Base-by-base conservation (phyloP, 1,140 invertebrate genomes). In the Oreohelix idahoensis region DNA sequence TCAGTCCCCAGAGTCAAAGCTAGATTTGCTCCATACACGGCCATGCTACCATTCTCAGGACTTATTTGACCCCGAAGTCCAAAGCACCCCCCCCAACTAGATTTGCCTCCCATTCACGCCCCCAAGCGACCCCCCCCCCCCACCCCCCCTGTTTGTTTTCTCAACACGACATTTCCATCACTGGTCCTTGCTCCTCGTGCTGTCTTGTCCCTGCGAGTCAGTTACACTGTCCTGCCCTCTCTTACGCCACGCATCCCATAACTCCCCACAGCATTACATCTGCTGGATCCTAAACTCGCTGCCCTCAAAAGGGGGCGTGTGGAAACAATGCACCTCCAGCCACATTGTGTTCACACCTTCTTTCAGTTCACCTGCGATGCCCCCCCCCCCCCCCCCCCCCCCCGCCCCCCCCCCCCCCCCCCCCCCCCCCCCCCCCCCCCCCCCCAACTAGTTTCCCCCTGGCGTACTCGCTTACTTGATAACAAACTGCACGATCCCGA, bases 121-220 rank as follows among this genome's bases (percentile, higher is more conserved):
- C n/a, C n/a, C n/a, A n/a, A n/a, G n/a, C n/a, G n/a, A n/a, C n/a
- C n/a, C n/a, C n/a, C n/a, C n/a, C n/a, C n/a, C n/a, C n/a, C n/a
- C n/a, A n/a, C n/a, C n/a, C n/a, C n/a, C n/a, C n/a, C n/a, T n/a
- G n/a, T 35, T 17, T 42, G 10, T 29, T 17, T 51, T 73, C 39
- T 23, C 45, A 51, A 76, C 74, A 76, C 32, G 45, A 76, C 45
- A 76, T 76, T 76, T 76, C 74, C 39, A 76, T 76, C 74, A 76
- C 13, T 23, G 29, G n/a, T 35, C 63, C 26, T 23, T 32, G 17
- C 2, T 66, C 63, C 29, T 15, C 2, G 2, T 35, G 4, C 2
- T 66, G 63, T 66, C 63, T 66, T 32, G 63, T 66, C 29, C 63
- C 63, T 0, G 17, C 8, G 63, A 66, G 23, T 58, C 63, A 4